Evolutionary conservation across 2,888 invertebrate species (phyloP), one percentile per base, ranked within the genome.

Genomic region (Chrysodeixis includens): DNA sequence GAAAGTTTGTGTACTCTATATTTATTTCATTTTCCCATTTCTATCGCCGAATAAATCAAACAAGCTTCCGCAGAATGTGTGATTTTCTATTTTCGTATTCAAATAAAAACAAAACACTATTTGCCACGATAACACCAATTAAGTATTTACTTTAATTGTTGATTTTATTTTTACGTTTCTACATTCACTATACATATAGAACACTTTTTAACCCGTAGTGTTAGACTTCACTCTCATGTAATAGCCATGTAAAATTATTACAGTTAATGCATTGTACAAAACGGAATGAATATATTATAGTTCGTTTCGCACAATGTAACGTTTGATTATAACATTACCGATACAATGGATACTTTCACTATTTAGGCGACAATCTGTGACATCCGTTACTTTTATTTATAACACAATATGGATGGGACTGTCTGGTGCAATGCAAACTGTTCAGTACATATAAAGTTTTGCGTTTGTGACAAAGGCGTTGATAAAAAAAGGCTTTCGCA

Each of bases 321-420:
- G 56, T 71, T 59, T 71, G 70, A 82, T 86, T 84, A 84, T 82
- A 78, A 69, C 68, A 82, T 83, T 85, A 86, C 75, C 65, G 70
- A 62, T 63, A 78, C 56, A 76, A 78, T 49, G 56, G 61, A 67
- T 78, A 82, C 90, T 91, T 90, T 90, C 90, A 85, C 89, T 83
- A 79, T 86, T 86, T 74, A 79, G 69, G 71, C 64, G 74, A 71
- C 79, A 88, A 90, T 83, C 77, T 78, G 86, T 80, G 71, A 86
- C 86, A 83, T 90, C 90, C 90, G 88, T 74, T 74, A 69, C 68
- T 74, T 76, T 76, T 75, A 69, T 76, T 77, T 71, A 56, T 74
- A 67, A 74, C 65, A 69, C 69, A 64, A 67, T 79, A 65, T 70
- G 75, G 55, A 44, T 9, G 16, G 49, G 51, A 32, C 56, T 26